Percentiles rank a stretch among this genome's conserved stretches.
phyloP scores from a whole-genome alignment of 2,888 invertebrate species.

The Caenorhabditis panamensis region DNA sequence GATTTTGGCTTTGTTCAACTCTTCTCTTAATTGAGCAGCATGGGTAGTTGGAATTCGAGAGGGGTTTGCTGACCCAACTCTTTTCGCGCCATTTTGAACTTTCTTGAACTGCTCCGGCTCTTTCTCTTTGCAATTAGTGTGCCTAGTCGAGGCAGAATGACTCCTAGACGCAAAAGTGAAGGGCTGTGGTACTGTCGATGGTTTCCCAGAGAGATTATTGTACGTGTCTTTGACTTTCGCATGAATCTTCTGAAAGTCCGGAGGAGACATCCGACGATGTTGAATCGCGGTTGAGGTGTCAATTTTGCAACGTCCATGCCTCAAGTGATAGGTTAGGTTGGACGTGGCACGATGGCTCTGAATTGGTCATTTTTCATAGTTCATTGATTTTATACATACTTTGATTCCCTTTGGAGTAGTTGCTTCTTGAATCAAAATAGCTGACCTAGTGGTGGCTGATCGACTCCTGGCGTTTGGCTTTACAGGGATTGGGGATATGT shows the following conservation, averaged over 20 bases:
- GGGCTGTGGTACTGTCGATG: conserved; percentile 51
- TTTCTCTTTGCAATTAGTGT: conserved; percentile 44
- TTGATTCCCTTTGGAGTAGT: conserved; percentile 60
- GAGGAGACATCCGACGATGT: conserved; percentile 43
- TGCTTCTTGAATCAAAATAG: conserved; percentile 52
- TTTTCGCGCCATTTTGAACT: neutral
- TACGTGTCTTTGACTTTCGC: conserved; percentile 45
- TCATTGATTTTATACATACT: conserved; percentile 1
- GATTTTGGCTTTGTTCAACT: conserved; percentile 35
- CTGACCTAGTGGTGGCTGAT: conserved; percentile 37
- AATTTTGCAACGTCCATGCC: conserved; percentile 46
- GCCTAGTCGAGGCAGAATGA: conserved; percentile 28
- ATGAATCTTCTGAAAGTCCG: conserved; percentile 57
- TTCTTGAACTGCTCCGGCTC: conserved; percentile 30
- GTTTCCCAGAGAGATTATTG: conserved; percentile 22
- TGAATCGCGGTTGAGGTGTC: conserved; percentile 10
- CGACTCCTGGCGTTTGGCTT: conserved; percentile 40
- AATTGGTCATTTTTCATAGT: neutral
- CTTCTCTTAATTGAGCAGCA: conserved; percentile 47
- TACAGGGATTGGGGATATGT: conserved; percentile 61
- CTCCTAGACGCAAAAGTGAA: conserved; percentile 50
- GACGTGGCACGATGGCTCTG: conserved; percentile 48
- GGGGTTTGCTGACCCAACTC: neutral
- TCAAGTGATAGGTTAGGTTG: conserved; percentile 31
- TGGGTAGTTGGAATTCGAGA: conserved; percentile 33